These are phyloP conservation scores for Enoplosus armatus DNA, from an alignment of 2,797 vertebrate genomes.

Conservation along the genomic window DNA sequence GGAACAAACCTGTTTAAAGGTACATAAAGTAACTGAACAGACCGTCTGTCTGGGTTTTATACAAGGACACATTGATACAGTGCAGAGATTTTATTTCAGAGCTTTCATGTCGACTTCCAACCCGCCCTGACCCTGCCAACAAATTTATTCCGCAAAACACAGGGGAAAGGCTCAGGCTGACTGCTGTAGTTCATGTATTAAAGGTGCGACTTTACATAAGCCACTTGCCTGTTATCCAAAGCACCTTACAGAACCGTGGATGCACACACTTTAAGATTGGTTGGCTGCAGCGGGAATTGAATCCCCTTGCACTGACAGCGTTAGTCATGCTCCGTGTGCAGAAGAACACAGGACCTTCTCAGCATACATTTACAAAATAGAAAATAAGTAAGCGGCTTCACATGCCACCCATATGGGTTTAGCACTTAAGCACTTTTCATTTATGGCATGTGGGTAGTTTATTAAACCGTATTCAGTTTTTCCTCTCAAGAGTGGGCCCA, in stretches of 20 bases:
- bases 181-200: slow-evolving; percentile 27
- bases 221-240: slow-evolving; percentile 43
- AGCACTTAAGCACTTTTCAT: slow-evolving; percentile 50
- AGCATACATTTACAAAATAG: slow-evolving; percentile 39
- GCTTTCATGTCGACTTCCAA: background rate
- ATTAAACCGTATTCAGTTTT: slow-evolving; percentile 65
- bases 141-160: slow-evolving; percentile 11
- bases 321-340: slow-evolving; percentile 43
- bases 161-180: background rate
- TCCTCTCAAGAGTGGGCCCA: slow-evolving; percentile 60
- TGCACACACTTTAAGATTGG: slow-evolving; percentile 26
- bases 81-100: slow-evolving; percentile 13
- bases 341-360: slow-evolving; percentile 32
- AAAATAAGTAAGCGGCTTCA: slow-evolving; percentile 31
- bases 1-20: background rate
- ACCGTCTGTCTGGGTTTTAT: background rate
- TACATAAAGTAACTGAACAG: background rate
- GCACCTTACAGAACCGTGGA: slow-evolving; percentile 11
- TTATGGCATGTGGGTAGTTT: slow-evolving; percentile 62
- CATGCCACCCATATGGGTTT: slow-evolving; percentile 37
- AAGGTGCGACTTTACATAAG: slow-evolving; percentile 46
- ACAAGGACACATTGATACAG: slow-evolving; percentile 3
- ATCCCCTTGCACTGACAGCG: slow-evolving; percentile 6
- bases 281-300: slow-evolving; percentile 26
- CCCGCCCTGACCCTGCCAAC: background rate